Conservation (phyloP, 2,888 invertebrate species). For the Pristionchus exspectatus region DNA sequence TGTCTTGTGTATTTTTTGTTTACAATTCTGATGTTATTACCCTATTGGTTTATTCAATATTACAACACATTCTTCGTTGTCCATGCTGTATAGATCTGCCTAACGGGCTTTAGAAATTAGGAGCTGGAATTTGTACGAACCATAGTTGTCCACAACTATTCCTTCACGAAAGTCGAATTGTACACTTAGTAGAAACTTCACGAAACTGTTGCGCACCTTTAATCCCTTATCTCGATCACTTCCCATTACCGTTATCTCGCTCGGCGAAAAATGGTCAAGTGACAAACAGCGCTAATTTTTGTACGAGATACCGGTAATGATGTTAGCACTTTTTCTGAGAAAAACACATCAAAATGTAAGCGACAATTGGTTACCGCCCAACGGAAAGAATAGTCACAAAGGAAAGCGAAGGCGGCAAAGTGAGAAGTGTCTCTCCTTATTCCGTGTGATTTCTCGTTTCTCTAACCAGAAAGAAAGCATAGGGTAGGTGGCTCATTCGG, state of each 20-base stretch:
- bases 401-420: not conserved
- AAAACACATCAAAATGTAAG: not conserved
- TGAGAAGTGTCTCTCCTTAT: not conserved
- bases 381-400: no score
- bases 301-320: not conserved
- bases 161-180: no score
- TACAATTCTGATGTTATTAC: no score
- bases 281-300: not conserved
- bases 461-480: not conserved
- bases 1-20: no score
- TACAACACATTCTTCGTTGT: no score
- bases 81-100: no score
- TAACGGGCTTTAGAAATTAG: no score
- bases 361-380: not conserved
- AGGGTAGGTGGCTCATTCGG: not conserved
- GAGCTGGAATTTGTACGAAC: no score
- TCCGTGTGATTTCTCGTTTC: not conserved
- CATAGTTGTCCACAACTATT: no score
- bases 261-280: not conserved
- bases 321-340: not conserved
- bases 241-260: not conserved
- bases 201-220: not conserved
- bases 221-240: not conserved
- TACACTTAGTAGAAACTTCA: no score
- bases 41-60: no score